Evolutionary conservation across 2,797 vertebrate genomes (phyloP), one percentile per base, ranked within the genome.

Genomic region (Hydrocynus forskahlii): DNA sequence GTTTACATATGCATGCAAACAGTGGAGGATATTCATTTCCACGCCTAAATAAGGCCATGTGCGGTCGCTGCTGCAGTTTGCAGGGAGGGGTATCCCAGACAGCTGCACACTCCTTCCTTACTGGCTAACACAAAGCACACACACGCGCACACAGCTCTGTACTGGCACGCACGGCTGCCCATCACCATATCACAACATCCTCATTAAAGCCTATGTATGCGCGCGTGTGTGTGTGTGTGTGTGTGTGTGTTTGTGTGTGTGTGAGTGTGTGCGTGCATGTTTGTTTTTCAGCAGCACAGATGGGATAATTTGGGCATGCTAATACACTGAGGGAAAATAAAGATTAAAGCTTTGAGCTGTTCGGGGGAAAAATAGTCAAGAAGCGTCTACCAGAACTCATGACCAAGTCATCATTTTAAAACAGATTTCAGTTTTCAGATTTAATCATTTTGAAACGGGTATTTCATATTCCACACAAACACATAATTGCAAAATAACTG

Each of bases 11-110:
- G 71, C 38, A 62, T 38, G 86, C 13, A 54, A 57, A 78, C 23
- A 67, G 82, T 88, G 89, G 85, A 89, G 87, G 88, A 87, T 88
- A 89, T 85, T 88, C 88, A 90, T 88, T 83, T 88, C 90, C 88
- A 91, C 95, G 93, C 91, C 95, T 95, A 95, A 95, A 96, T 95
- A 96, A 94, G 95, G 95, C 87, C 90, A 93, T 93, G 63, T 68
- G 45, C 86, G 66, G 86, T 87, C 80, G 88, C 90, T 88, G 87
- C 84, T 82, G 77, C 86, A 81, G 86, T 88, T 90, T 45, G 9
- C n/a, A 67, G 48, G 9, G 64, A 80, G 25, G 35, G 60, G 38
- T 57, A 80, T 63, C 60, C 78, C n/a, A 54, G 29, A 54, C 45
- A 64, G 48, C 45, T 79, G 76, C 40, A 35, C 17, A 35, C 68